Base-by-base conservation (phyloP, 2,797 vertebrate species). In the Propithecus deckenii region DNA sequence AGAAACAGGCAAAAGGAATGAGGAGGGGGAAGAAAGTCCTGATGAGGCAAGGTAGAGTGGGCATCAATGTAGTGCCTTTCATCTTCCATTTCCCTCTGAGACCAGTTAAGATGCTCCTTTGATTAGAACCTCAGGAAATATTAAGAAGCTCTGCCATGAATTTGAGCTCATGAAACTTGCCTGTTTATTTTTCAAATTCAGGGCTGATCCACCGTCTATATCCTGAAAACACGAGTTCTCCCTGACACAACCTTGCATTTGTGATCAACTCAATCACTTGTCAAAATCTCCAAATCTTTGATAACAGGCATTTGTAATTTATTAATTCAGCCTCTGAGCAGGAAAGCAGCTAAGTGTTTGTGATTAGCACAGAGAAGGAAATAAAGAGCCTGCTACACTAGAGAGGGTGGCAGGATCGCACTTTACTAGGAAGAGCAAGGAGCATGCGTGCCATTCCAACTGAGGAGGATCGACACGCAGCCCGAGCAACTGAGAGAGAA, bases 91-190 rank as follows among this genome's bases (percentile, higher is more conserved):
- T 98, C 98, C 98, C 98, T 97, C 67, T 96, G 98, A 98, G 98
- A 98, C 98, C 96, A 98, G 98, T 98, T 98, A 98, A 98, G 98
- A 98, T 98, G 98, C 89, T 98, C 97, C 98, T 98, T 98, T 99
- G 98, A 99, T 99, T 98, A 98, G 98, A 98, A 98, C 97, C 98
- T 98, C 97, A 97, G 98, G 98, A 98, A 98, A 98, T 98, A 98
- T 98, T 98, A 98, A 99, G 98, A 98, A 97, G 98, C 97, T 97
- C 98, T 98, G 97, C 97, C 93, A 95, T 55, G 97, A 97, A 98
- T 98, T 97, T 96, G 97, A 98, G 97, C 97, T 98, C 98, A 97
- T 98, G 98, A 97, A 96, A 98, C 97, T 96, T 79, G 97, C 96
- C 98, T 98, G 97, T 97, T 98, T 96, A 89, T 84, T 92, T 97